Evolutionary conservation across 2,888 invertebrate species (phyloP).

Genomic region (Melanophora roralis): DNA sequence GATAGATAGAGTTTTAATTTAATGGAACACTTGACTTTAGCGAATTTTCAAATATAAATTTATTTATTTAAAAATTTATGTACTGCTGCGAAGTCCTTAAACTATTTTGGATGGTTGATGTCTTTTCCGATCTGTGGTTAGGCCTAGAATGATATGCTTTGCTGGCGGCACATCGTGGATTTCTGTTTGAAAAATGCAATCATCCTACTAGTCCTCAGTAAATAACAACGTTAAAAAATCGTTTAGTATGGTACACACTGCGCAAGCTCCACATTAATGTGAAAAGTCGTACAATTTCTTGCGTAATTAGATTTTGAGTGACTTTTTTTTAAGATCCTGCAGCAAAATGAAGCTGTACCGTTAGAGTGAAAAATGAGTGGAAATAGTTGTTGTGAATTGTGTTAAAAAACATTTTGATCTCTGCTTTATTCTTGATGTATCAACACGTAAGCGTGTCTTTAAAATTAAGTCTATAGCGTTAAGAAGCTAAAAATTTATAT

Average conservation of each 20-base stretch:
- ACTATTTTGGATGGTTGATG: slow-evolving; percentile 67
- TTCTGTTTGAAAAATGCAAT: slow-evolving; percentile 72
- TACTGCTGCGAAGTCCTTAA: slow-evolving; percentile 49
- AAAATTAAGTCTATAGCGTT: no score
- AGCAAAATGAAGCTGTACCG: slow-evolving; percentile 17
- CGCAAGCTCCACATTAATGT: slow-evolving; percentile 58
- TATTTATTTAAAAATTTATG: slow-evolving; percentile 3
- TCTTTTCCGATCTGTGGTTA: slow-evolving; percentile 78
- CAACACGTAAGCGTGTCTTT: no score
- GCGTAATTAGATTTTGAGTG: slow-evolving; percentile 23
- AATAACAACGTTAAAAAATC: slow-evolving; percentile 60
- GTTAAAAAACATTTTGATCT: slow-evolving; percentile 4
- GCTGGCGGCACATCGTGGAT: slow-evolving; percentile 75
- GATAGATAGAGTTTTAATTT: not conserved
- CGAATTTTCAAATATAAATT: no score
- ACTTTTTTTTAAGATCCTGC: slow-evolving; percentile 41
- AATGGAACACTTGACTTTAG: slow-evolving; percentile 45
- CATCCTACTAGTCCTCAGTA: slow-evolving; percentile 67
- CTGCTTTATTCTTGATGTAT: not conserved
- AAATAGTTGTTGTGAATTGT: no score
- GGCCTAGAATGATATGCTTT: slow-evolving; percentile 78
- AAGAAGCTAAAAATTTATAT: no score
- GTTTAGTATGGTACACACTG: slow-evolving; percentile 48
- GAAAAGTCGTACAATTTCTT: not conserved
- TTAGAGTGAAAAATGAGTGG: slow-evolving; percentile 1